Evolutionary conservation across 2,113 vertebrate genomes (phyloP), one percentile per base, ranked within the genome.

Genomic region (Panthera tigris): DNA sequence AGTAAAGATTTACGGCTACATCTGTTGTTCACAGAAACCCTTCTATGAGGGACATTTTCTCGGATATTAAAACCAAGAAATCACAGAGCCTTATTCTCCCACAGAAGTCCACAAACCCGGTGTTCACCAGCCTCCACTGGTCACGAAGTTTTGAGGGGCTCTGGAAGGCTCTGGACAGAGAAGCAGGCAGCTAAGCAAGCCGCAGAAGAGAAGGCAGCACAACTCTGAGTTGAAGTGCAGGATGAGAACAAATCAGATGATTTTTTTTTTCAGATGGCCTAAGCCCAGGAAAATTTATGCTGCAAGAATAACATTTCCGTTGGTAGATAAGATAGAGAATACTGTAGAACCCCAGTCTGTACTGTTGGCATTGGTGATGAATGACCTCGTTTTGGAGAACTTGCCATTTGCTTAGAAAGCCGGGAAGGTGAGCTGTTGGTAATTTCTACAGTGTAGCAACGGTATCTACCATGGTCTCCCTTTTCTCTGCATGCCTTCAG

Each of bases 381-480:
- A 48, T 48, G 68, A 45, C 21, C 61, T 89, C 50, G 27, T 63
- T 50, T 50, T 55, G 23, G 92, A 73, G 82, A 87, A 57, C 52
- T 89, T 89, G 41, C 68, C 25, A 69, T 89, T 89, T 95, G 31
- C 50, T 83, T 68, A 78, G 71, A 66, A 93, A 85, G 71, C 63
- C 18, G 12, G 36, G 63, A 83, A 85, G 48, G 55, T n/a, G 69
- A 78, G 55, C 55, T 95, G 39, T 91, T 39, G 63, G 10, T 84
- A 76, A 84, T 55, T 36, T 39, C 61, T 83, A n/a, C 11, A 13
- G 9, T 7, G 19, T 39, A 39, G 29, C 8, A 41, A 7, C 6
- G 23, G 7, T 50, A 39, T 33, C 12, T 36, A 8, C 36, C 27
- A 61, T 25, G 3, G 21, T 27, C 21, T 71, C 13, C 31, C 71